These are phyloP conservation scores for Trachelus troglodyta DNA, from an alignment of 2,888 invertebrate species.

Conservation along the genomic window DNA sequence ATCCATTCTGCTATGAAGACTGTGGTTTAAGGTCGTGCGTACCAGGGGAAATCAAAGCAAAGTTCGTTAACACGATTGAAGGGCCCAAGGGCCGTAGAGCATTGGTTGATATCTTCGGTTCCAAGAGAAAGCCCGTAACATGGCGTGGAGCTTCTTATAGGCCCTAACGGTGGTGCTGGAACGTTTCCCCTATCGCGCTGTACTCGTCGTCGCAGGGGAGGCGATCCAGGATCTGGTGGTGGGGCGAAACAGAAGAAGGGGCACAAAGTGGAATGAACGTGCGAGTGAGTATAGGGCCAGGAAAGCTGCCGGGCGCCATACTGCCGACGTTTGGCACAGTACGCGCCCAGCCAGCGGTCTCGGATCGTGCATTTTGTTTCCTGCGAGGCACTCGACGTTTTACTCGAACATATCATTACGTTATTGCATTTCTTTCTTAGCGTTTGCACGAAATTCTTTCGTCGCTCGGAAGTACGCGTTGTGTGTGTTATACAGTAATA, in stretches of 20 bases:
- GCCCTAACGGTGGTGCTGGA: not conserved
- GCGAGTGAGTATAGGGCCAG: constrained; percentile 15
- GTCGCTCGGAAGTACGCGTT: not conserved
- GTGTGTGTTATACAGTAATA: not conserved
- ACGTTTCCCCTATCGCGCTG: not conserved
- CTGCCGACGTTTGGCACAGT: constrained; percentile 50
- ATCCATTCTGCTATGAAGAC: not conserved
- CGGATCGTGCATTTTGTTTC: constrained; percentile 30
- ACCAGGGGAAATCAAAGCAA: not conserved
- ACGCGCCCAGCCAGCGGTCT: constrained; percentile 55
- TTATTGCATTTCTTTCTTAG: not conserved
- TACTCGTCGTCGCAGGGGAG: not conserved
- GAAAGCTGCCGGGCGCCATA: constrained; percentile 52
- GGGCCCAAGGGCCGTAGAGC: not conserved
- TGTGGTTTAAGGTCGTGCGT: not conserved
- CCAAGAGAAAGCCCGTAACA: not conserved
- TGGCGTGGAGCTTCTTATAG: not conserved
- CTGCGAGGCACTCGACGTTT: not conserved
- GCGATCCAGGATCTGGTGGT: not conserved
- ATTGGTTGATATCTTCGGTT: not conserved
- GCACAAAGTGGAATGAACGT: constrained; percentile 18
- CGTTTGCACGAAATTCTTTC: not conserved
- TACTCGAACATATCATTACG: not conserved
- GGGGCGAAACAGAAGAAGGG: constrained; percentile 5
- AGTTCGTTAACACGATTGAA: not conserved